phyloP scores from a whole-genome alignment of 1,140 invertebrate species.

The Monomorium pharaonis region DNA sequence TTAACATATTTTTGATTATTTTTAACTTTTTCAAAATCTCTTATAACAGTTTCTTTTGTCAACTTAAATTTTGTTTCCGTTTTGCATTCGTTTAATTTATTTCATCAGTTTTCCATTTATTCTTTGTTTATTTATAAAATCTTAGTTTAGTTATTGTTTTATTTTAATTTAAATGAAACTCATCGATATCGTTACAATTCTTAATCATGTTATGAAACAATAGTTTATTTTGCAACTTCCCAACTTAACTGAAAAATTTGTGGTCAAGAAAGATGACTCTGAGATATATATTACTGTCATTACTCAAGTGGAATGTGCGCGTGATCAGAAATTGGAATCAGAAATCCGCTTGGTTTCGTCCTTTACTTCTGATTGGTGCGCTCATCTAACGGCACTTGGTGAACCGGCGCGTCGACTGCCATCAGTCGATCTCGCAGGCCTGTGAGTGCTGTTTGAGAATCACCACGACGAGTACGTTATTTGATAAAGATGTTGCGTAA shows the following conservation, averaged over 20 bases:
- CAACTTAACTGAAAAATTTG: neutral
- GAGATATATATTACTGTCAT: neutral
- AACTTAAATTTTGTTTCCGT: neutral
- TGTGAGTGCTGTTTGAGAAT: conserved; percentile 53
- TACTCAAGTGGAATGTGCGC: conserved; percentile 37
- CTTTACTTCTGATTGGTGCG: conserved; percentile 71
- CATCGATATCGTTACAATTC: neutral
- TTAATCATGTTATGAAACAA: neutral
- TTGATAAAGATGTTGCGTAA: conserved; percentile 41
- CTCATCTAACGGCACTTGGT: conserved; percentile 76
- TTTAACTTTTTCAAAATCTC: neutral
- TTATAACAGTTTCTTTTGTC: neutral
- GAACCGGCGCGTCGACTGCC: conserved; percentile 57
- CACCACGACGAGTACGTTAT: conserved; percentile 32
- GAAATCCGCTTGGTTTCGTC: conserved; percentile 61
- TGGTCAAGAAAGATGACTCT: neutral
- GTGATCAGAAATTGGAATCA: conserved; percentile 68
- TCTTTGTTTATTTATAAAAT: neutral
- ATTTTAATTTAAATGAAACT: neutral
- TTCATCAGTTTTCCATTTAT: neutral
- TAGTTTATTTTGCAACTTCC: neutral
- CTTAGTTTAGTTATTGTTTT: neutral
- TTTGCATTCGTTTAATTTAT: neutral
- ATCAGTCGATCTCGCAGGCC: conserved; percentile 50
- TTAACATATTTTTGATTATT: neutral